Base-by-base conservation (phyloP, 2,797 vertebrate species). In the Benthosema pterotum region DNA sequence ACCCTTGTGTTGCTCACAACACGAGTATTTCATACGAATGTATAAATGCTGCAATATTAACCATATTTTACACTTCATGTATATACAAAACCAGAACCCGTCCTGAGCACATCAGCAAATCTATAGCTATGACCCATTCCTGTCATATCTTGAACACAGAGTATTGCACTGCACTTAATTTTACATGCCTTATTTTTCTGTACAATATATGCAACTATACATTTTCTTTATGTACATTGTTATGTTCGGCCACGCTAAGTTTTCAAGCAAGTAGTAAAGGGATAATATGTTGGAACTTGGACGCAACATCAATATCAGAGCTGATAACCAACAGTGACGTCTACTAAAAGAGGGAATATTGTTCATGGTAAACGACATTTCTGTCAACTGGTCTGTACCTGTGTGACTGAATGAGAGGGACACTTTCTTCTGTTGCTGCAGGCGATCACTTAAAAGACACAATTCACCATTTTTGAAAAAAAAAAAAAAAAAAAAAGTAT, bases 21-120 rank as follows among this genome's bases (percentile, higher is more conserved):
- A 13, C 51, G n/a, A 60, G 56, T 15, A 42, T 63, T 63, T 28
- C n/a, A 57, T 12, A 57, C 6, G 7, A 11, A 57, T 17, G 19
- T 13, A 43, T 13, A 43, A 43, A 14, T 28, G 11, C 14, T 25
- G 52, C 14, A 28, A 53, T 14, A 52, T 17, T 22, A 14, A 9
- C 1, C 5, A 16, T 3, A 54, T 54, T 15, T 54, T 38, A 6
- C 22, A 53, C 12, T 25, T 22, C 16, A 15, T 4, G 12, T 18
- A 43, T 19, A 46, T 46, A 46, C n/a, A 46, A 46, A n/a, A 13
- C 45, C 45, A 46, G n/a, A 13, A n/a, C 12, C n/a, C n/a, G n/a
- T n/a, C n/a, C n/a, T 1, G 32, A 38, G 32, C 32, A 38, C 11
- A 9, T 38, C 32, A 38, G 32, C 32, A 38, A 38, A 38, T 38